phyloP scores from a whole-genome alignment of 2,113 vertebrate genomes.

The Pterophyllum scalare region DNA sequence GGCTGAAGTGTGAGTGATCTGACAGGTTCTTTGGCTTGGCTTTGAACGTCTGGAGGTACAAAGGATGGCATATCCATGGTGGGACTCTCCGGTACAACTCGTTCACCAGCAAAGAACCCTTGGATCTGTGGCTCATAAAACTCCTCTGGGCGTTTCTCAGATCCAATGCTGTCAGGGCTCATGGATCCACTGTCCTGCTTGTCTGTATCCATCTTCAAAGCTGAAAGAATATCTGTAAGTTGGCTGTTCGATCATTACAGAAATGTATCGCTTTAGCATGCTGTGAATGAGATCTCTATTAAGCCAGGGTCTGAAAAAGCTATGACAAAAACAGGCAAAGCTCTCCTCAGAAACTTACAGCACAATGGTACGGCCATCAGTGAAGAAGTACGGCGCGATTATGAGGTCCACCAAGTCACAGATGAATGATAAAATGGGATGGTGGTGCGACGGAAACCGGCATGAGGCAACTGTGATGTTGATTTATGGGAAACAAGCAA shows the following conservation, averaged over 20 bases:
- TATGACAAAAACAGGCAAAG: constrained; percentile 79
- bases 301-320: constrained; percentile 67
- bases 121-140: constrained; percentile 72
- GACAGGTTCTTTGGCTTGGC: constrained; percentile 74
- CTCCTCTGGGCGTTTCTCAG: constrained; percentile 76
- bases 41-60: constrained; percentile 70
- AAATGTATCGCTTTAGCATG: constrained; percentile 57
- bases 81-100: constrained; percentile 76
- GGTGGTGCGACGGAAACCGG: constrained; percentile 71
- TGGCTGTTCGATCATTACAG: constrained; percentile 79
- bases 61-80: constrained; percentile 75
- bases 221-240: constrained; percentile 98
- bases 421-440: constrained; percentile 76
- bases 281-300: constrained; percentile 47
- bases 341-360: constrained; percentile 76
- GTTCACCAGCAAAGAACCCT: constrained; percentile 74
- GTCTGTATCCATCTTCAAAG: constrained; percentile 95
- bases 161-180: constrained; percentile 80
- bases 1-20: constrained; percentile 70
- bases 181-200: constrained; percentile 82
- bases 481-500: constrained; percentile 75
- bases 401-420: constrained; percentile 77
- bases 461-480: constrained; percentile 74
- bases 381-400: constrained; percentile 69
- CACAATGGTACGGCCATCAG: constrained; percentile 74